Base-by-base conservation (phyloP, 2,113 vertebrate species). In the Proterorhinus semilunaris region DNA sequence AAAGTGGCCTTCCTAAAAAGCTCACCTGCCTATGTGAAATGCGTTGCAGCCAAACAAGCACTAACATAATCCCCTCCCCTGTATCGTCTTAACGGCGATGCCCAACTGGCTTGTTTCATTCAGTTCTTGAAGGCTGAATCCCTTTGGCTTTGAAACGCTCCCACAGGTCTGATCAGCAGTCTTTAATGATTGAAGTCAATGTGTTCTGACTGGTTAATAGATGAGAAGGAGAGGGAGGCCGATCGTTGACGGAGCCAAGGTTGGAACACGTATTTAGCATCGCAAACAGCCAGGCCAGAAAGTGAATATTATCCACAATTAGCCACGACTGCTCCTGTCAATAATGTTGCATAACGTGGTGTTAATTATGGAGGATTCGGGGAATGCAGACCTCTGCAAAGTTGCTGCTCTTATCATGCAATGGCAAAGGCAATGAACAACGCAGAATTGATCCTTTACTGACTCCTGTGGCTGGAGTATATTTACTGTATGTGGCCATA, bases 201-300 rank as follows among this genome's bases (percentile, higher is more conserved):
- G 81, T 75, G 55, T 53, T 76, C 61, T 74, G 72, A 80, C 74
- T 74, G 69, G 77, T 62, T 79, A 87, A 87, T 85, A 76, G 80
- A 81, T 71, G 51, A 78, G 83, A 84, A 66, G 80, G 65, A 61
- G 51, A 78, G 83, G 83, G 68, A 81, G 65, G 62, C 62, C 50
- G 71, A 65, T 81, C 49, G 79, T 79, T 77, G 71, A 65, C 63
- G 6, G 62, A 75, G 66, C 65, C 27, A 17, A 43, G 64, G 68
- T 70, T 72, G 68, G 46, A 59, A 50, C 27, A 47, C 65, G 50
- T 78, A 67, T 45, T 72, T 47, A 66, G 47, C 78, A 75, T 82
- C 71, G 82, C 52, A 68, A 79, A 78, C 82, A 76, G 61, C 61
- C n/a, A 76, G 61, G 63, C n/a, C 16, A n/a, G 13, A 53, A 17